These are phyloP conservation scores for Aspidoscelis tigris DNA, from an alignment of 2,113 vertebrate species.

Conservation along the genomic window DNA sequence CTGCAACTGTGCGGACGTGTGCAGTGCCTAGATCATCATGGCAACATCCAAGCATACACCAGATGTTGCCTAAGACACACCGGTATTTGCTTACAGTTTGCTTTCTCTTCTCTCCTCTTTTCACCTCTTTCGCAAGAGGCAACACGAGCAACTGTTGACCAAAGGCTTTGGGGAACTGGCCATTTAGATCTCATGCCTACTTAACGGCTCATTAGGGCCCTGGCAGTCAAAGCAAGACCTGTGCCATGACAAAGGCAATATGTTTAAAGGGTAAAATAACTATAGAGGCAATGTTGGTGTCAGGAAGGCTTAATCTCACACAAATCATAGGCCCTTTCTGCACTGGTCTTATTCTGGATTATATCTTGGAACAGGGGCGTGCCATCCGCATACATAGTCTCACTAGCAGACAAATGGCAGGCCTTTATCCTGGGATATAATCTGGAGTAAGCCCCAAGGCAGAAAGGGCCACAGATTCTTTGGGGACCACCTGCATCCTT, in stretches of 20 bases:
- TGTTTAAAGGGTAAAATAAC: background rate
- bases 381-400: no score
- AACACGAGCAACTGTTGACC: background rate
- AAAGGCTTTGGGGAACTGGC: background rate
- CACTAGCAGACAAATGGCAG: no score
- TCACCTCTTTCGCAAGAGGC: background rate
- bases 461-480: no score
- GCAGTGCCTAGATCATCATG: background rate
- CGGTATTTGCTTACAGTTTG: background rate
- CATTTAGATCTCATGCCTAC: background rate
- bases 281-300: background rate
- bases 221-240: background rate
- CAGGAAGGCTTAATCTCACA: background rate
- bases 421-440: no score
- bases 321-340: no score
- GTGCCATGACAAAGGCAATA: background rate
- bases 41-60: no score
- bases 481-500: background rate
- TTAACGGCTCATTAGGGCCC: background rate
- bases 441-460: no score
- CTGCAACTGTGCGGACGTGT: background rate
- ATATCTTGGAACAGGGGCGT: no score
- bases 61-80: no score
- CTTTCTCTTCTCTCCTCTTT: background rate
- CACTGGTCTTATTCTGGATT: no score